These are phyloP conservation scores for Linnaemya tessellans DNA, from an alignment of 2,888 invertebrate genomes.

Conservation along the genomic window DNA sequence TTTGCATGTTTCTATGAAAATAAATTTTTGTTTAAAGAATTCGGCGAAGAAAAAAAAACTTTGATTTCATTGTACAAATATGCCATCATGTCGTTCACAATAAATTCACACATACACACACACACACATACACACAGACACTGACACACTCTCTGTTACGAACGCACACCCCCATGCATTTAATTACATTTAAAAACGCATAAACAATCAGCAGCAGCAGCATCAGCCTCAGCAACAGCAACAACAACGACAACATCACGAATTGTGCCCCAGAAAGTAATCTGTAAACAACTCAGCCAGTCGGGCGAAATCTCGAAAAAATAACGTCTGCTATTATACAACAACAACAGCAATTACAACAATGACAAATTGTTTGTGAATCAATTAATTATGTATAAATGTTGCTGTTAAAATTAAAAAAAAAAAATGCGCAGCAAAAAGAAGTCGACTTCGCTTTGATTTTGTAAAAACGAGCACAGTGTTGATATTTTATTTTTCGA, in stretches of 20 bases:
- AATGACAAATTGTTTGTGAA: conserved; percentile 22
- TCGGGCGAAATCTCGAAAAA: conserved; percentile 11
- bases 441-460: background rate
- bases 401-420: background rate
- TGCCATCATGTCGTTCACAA: conserved; percentile 30
- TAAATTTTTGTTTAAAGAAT: conserved; percentile 5
- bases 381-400: conserved; percentile 31
- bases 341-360: conserved; percentile 20
- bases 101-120: background rate
- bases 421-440: conserved; percentile 1
- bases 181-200: conserved; percentile 1
- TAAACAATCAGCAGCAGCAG: conserved; percentile 16
- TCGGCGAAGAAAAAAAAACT: conserved; percentile 17
- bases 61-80: conserved; percentile 30
- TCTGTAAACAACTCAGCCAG: conserved; percentile 60
- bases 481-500: too few species aligned
- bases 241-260: conserved; percentile 12
- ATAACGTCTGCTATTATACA: background rate
- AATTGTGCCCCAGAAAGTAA: conserved; percentile 66
- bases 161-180: conserved; percentile 18
- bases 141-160: too few species aligned
- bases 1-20: background rate
- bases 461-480: background rate
- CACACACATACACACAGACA: too few species aligned
- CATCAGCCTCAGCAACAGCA: background rate